Evolutionary conservation across 2,888 invertebrate species (phyloP).

Genomic region (Nemapogon koenigi): DNA sequence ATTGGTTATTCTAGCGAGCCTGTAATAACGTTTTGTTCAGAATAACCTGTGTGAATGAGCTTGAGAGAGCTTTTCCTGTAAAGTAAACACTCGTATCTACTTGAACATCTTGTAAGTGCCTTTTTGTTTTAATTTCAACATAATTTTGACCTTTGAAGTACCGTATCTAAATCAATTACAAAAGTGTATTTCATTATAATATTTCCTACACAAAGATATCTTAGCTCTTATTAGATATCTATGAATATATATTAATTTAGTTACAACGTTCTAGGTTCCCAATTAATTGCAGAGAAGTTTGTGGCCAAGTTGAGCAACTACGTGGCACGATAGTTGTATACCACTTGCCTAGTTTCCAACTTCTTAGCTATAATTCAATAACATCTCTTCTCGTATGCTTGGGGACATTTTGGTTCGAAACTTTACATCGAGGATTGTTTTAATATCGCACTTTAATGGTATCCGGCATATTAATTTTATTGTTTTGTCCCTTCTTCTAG

Average conservation of each 20-base stretch:
- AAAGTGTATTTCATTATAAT: too few relatives aligned
- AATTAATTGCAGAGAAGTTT: conserved; percentile 33
- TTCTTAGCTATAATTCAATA: conserved; percentile 12
- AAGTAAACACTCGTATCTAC: conserved; percentile 5
- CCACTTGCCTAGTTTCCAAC: conserved; percentile 20
- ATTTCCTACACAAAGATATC: too few relatives aligned
- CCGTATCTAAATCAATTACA: too few relatives aligned
- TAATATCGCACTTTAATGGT: too few relatives aligned
- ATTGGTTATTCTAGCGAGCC: conserved; percentile 31
- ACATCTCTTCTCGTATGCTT: neutral
- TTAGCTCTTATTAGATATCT: too few relatives aligned
- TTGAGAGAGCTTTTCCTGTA: conserved; percentile 8
- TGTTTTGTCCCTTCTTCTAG: too few relatives aligned
- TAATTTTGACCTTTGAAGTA: too few relatives aligned
- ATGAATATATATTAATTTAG: conserved; percentile 24
- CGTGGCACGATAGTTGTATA: conserved; percentile 15
- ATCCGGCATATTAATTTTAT: too few relatives aligned
- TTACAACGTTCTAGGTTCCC: conserved; percentile 22
- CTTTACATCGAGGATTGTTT: neutral
- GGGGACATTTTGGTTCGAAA: neutral
- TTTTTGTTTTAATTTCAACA: too few relatives aligned
- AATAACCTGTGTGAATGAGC: conserved; percentile 21
- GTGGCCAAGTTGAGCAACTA: conserved; percentile 24
- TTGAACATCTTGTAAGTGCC: too few relatives aligned
- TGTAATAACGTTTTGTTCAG: conserved; percentile 20